phyloP scores from a whole-genome alignment of 2,113 vertebrate species.

The Ictidomys tridecemlineatus region DNA sequence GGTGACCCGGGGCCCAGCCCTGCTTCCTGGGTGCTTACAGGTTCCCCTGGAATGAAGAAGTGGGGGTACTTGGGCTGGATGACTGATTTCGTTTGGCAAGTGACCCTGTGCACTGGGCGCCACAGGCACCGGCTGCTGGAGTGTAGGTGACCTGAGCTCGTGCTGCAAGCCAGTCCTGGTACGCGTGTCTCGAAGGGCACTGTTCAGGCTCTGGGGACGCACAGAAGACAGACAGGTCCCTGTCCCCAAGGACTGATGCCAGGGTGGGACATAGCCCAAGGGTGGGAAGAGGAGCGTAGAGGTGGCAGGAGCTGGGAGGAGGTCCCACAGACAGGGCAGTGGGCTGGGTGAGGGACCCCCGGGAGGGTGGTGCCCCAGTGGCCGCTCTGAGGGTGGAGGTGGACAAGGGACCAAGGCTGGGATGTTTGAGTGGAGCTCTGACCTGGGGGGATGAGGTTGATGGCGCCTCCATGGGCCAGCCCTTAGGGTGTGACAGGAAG shows the following conservation, averaged over 20 bases:
- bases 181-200: not conserved
- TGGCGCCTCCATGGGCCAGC: not conserved
- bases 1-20: not conserved
- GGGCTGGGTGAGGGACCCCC: not conserved
- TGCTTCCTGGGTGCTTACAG: not conserved
- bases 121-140: rapidly evolving
- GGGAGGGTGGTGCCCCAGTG: rapidly evolving
- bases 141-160: rapidly evolving
- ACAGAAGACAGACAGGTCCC: rapidly evolving
- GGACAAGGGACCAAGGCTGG: no score
- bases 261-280: not conserved
- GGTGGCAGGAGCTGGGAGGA: not conserved
- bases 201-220: not conserved
- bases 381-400: rapidly evolving
- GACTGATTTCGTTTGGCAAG: not conserved
- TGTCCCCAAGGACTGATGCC: not conserved
- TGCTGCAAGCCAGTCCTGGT: not conserved
- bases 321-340: not conserved
- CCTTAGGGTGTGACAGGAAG: rapidly evolving
- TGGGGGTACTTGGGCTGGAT: not conserved
- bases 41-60: not conserved
- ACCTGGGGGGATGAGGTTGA: not conserved
- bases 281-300: rapidly evolving
- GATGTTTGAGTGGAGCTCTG: not conserved
- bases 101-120: not conserved